Percentiles rank a stretch among this genome's conserved stretches.
phyloP scores from a whole-genome alignment of 2,797 vertebrate genomes.

The Pitangus sulphuratus region DNA sequence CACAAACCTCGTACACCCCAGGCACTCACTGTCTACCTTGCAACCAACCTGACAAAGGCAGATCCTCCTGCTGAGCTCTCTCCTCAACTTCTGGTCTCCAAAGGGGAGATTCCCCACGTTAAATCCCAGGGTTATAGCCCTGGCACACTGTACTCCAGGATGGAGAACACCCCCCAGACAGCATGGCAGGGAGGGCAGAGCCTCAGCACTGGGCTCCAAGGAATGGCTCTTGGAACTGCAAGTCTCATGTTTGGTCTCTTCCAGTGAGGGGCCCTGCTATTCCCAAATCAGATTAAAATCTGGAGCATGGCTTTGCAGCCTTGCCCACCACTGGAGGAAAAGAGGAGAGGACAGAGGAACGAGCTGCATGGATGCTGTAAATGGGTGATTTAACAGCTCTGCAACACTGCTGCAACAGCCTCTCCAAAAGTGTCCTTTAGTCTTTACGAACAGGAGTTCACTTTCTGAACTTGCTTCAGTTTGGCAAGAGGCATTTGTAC shows the following conservation, averaged over 20 bases:
- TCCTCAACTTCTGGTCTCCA: neutral
- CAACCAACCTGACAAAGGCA: neutral
- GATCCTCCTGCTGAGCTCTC: neutral
- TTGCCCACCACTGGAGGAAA: neutral
- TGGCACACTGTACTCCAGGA: neutral
- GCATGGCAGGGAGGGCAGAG: fast-evolving
- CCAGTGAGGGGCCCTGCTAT: fast-evolving
- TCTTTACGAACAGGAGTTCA: neutral
- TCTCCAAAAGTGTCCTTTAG: neutral
- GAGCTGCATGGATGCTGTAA: neutral
- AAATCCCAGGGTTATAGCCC: neutral
- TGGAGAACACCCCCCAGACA: neutral
- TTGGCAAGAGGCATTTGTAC: neutral
- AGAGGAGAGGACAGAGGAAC: neutral
- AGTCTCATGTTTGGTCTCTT: neutral
- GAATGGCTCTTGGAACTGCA: neutral
- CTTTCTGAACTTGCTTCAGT: neutral
- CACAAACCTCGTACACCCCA: neutral
- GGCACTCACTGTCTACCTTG: neutral
- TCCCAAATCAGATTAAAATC: neutral
- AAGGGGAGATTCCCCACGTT: neutral
- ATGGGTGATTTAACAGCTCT: neutral
- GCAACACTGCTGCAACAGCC: neutral
- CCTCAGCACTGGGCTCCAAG: neutral
- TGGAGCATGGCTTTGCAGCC: neutral